A percentile compares a stretch with the other conserved stretches of the same genome.
These are phyloP conservation scores for Hyles euphorbiae DNA, from an alignment of 1,140 invertebrate species.

Conservation along the genomic window DNA sequence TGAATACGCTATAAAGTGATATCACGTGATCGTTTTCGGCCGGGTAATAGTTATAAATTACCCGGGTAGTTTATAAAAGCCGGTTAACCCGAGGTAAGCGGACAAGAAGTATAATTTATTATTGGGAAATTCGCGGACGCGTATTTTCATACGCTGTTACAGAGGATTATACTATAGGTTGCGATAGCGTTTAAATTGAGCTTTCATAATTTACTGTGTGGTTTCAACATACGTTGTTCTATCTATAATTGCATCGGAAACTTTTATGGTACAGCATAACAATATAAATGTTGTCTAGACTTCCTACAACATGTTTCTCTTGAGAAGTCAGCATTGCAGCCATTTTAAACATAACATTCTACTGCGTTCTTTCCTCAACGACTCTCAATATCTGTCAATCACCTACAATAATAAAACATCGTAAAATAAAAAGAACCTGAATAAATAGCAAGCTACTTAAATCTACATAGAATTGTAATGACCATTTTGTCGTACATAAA, in stretches of 20 bases:
- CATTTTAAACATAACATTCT: too few relatives aligned
- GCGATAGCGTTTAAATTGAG: slow-evolving; percentile 5
- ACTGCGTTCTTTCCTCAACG: too few relatives aligned
- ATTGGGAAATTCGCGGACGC: slow-evolving; percentile 66
- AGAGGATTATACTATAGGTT: slow-evolving; percentile 6
- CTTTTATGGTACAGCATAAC: too few relatives aligned
- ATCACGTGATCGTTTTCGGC: slow-evolving; percentile 71
- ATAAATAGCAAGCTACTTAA: background rate
- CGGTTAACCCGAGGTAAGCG: slow-evolving; percentile 74
- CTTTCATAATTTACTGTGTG: slow-evolving; percentile 11
- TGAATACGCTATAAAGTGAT: slow-evolving; percentile 73
- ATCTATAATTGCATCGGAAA: too few relatives aligned
- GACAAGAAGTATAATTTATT: slow-evolving; percentile 73
- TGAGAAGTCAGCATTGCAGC: too few relatives aligned
- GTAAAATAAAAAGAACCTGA: too few relatives aligned
- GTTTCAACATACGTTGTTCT: background rate
- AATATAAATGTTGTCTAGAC: too few relatives aligned
- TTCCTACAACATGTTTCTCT: too few relatives aligned
- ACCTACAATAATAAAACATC: too few relatives aligned
- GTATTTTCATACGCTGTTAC: slow-evolving; percentile 53
- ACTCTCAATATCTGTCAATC: background rate
- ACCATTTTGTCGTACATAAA: slow-evolving; percentile 3
- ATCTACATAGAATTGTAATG: background rate
- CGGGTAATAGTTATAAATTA: slow-evolving; percentile 75
- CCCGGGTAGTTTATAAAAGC: slow-evolving; percentile 73